Base-by-base conservation (phyloP, 2,797 vertebrate species). In the Pitangus sulphuratus region DNA sequence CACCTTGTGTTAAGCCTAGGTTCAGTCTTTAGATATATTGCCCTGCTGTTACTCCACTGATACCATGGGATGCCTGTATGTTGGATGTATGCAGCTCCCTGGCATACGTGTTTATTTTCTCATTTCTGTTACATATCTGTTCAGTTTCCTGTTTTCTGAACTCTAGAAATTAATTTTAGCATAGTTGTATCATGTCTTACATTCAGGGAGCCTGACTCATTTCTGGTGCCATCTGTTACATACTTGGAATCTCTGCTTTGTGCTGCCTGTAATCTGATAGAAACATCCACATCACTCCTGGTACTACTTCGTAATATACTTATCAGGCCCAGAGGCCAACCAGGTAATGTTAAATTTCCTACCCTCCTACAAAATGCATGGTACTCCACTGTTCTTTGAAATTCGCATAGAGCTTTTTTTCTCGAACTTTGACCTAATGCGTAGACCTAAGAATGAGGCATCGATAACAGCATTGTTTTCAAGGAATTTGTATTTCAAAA, bases 151-250 rank as follows among this genome's bases (percentile, higher is more conserved):
- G 81, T 88, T 89, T 95, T 54, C 72, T 89, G 74, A 95, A 89
- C 75, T 48, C 84, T 58, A 33, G 72, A 53, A 91, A 84, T 75
- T 89, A 93, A 95, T 96, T 97, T 96, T 96, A 96, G 85, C 69
- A 8, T 18, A 17, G 72, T 57, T 75, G 56, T 93, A 48, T 89
- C 84, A 62, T 14, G 62, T 93, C 84, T 94, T 93, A 50, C 31
- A 79, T 92, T 87, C 60, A 31, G 39, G 62, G 89, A 86, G 80
- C 75, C 92, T 95, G 93, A 97, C 76, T 97, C 94, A 90, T 83
- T 96, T 77, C 39, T 57, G 37, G 60, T 77, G n/a, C 95, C 87
- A 80, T 96, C 94, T 96, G 95, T 89, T 94, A 62, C 88, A 28
- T 84, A 11, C 88, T 96, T 93, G 80, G 57, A 77, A 26, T 85